Evolutionary conservation across 2,797 vertebrate genomes (phyloP).

Genomic region (Enteromius thamalakanensis): DNA sequence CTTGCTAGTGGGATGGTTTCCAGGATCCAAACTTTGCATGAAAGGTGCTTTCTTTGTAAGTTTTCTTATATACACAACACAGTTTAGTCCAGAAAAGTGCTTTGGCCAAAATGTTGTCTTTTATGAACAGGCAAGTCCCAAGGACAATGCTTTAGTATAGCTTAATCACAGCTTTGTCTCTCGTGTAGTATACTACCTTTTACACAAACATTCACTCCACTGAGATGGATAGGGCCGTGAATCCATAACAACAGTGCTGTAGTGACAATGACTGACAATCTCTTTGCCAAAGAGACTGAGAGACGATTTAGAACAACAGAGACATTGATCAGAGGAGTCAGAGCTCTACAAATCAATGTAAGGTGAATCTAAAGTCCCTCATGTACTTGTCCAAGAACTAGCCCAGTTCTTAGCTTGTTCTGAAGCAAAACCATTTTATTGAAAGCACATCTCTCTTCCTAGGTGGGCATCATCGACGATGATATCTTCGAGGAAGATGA

Average conservation of each 20-base stretch:
- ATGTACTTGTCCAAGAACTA: not conserved
- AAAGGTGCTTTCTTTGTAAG: not conserved
- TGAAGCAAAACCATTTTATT: not conserved
- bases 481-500: constrained; percentile 96
- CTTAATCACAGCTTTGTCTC: not conserved
- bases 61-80: not conserved
- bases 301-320: not conserved
- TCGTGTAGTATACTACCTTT: not conserved
- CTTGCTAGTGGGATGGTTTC: not conserved
- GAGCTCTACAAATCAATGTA: not conserved
- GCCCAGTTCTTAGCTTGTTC: not conserved
- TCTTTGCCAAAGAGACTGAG: not conserved
- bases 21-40: not conserved
- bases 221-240: not conserved
- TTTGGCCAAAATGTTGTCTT: not conserved
- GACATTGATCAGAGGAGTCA: not conserved
- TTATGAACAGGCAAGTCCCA: not conserved
- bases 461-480: constrained; percentile 92
- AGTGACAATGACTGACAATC: constrained; percentile 24
- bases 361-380: not conserved
- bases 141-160: not conserved
- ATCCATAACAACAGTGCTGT: constrained; percentile 6
- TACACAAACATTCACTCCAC: not conserved
- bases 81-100: not conserved
- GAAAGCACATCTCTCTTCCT: not conserved